These are phyloP conservation scores for Conops quadrifasciatus DNA, from an alignment of 2,888 invertebrate genomes.

Conservation along the genomic window DNA sequence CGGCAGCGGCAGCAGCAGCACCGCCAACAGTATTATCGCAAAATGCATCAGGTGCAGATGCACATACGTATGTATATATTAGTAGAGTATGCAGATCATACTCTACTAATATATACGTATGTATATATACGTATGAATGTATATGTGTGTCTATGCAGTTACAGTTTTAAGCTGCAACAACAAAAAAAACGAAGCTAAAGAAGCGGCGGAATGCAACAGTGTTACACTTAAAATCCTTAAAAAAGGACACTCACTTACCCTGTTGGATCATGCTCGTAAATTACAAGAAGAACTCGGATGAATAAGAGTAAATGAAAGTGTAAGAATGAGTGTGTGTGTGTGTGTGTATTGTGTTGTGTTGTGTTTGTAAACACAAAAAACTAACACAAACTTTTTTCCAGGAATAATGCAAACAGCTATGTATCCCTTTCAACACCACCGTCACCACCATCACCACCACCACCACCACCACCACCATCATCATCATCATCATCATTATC, in stretches of 20 bases:
- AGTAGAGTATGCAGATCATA: too few species aligned
- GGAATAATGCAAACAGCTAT: background rate
- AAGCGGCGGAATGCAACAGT: constrained; percentile 26
- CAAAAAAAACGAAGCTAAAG: constrained; percentile 9
- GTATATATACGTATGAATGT: background rate
- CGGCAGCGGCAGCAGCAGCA: constrained; percentile 1
- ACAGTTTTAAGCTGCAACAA: constrained; percentile 7
- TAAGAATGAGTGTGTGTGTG: background rate
- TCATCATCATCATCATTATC: background rate
- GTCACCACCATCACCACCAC: constrained; percentile 1
- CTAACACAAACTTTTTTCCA: background rate
- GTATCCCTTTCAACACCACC: background rate
- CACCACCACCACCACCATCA: constrained; percentile 1
- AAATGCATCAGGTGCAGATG: constrained; percentile 32
- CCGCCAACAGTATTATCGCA: too few species aligned
- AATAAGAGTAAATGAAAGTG: background rate
- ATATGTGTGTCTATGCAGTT: background rate
- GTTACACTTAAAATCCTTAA: constrained; percentile 21
- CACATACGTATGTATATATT: constrained; percentile 1
- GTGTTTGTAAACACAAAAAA: background rate
- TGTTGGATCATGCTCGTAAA: background rate
- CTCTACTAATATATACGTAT: constrained; percentile 16
- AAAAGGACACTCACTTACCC: constrained; percentile 8
- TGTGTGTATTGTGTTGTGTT: background rate
- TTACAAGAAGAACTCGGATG: background rate